Evolutionary conservation across 1,140 invertebrate species (phyloP).

Genomic region (Drosophila repleta): DNA sequence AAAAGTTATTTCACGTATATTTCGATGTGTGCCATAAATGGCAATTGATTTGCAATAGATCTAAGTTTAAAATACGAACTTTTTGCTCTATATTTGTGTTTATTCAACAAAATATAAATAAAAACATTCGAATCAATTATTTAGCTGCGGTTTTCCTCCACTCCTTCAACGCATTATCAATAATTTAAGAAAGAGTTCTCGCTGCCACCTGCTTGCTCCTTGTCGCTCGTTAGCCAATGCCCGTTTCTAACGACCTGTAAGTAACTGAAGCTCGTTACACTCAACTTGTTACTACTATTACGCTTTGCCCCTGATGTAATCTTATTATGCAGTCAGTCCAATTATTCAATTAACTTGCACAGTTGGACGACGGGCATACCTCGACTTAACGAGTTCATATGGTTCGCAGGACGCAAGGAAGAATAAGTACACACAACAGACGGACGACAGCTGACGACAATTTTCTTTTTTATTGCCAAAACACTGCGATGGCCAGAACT

Average conservation of each 20-base stretch:
- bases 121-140: too few relatives aligned
- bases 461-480: conserved; percentile 29
- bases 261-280: background rate
- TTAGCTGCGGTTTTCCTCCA: too few relatives aligned
- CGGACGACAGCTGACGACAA: conserved; percentile 39
- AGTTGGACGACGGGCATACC: conserved; percentile 43
- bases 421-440: background rate
- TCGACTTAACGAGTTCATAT: conserved; percentile 11
- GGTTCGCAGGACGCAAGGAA: conserved; percentile 36
- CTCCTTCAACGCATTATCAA: too few relatives aligned
- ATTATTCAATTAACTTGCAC: conserved; percentile 39
- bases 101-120: too few relatives aligned
- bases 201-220: background rate
- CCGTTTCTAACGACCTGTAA: background rate
- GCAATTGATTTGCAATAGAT: background rate
- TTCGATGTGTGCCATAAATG: background rate
- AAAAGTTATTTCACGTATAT: background rate
- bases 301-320: too few relatives aligned
- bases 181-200: background rate
- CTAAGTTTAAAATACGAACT: too few relatives aligned
- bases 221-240: background rate
- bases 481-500: conserved; percentile 42
- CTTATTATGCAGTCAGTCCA: conserved; percentile 7
- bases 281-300: too few relatives aligned
- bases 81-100: too few relatives aligned